phyloP scores from a whole-genome alignment of 2,797 vertebrate species.

The Danionella dracula region DNA sequence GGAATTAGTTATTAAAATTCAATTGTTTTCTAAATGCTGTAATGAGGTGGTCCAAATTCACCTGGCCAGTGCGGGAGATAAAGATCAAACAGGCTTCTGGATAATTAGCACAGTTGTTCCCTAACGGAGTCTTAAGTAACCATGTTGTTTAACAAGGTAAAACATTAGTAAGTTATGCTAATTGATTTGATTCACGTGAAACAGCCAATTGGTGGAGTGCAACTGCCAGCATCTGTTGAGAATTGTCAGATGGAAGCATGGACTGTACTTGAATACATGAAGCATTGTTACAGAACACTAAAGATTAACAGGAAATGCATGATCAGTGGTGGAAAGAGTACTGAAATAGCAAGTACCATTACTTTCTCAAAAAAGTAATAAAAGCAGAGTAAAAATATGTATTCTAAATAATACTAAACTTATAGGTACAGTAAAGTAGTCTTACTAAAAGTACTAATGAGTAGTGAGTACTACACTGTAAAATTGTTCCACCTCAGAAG shows the following conservation, averaged over 20 bases:
- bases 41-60: slow-evolving; percentile 23
- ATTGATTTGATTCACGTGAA: slow-evolving; percentile 1
- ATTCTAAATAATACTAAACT: too few species aligned
- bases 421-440: too few species aligned
- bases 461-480: too few species aligned
- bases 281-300: too few species aligned
- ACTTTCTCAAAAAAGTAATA: too few species aligned
- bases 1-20: slow-evolving; percentile 37
- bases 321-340: too few species aligned
- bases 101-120: neutral
- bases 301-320: too few species aligned
- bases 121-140: slow-evolving; percentile 1
- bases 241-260: neutral
- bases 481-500: too few species aligned
- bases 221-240: neutral
- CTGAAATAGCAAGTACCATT: too few species aligned
- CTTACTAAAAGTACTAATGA: too few species aligned
- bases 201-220: neutral
- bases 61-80: neutral
- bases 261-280: too few species aligned
- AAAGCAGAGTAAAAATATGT: too few species aligned
- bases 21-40: slow-evolving; percentile 39
- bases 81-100: neutral
- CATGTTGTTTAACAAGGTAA: slow-evolving; percentile 12
- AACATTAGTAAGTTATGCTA: slow-evolving; percentile 4